phyloP scores from a whole-genome alignment of 1,140 invertebrate genomes.

The Scaptomyza montana region DNA sequence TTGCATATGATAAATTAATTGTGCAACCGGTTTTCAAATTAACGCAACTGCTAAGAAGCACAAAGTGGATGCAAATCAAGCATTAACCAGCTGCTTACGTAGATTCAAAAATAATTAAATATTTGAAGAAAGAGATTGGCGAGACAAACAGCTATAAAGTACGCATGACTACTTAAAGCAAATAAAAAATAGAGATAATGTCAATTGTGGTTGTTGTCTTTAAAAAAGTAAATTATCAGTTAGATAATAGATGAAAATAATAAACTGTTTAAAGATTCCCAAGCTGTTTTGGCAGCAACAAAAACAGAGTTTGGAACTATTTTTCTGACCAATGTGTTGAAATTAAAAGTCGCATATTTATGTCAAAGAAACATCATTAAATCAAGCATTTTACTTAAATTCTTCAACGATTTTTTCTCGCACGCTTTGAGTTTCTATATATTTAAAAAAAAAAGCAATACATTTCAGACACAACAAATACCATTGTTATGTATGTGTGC shows the following conservation, averaged over 20 bases:
- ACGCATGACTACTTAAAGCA: not conserved
- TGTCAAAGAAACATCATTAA: too few relatives aligned
- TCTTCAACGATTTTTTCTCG: too few relatives aligned
- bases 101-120: conserved; percentile 21
- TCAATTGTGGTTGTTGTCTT: too few relatives aligned
- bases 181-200: not conserved
- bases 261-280: too few relatives aligned
- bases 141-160: conserved; percentile 12
- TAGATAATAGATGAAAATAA: not conserved
- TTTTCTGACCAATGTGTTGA: too few relatives aligned
- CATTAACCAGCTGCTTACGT: conserved; percentile 47
- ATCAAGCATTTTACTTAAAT: too few relatives aligned
- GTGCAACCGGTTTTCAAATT: conserved; percentile 55
- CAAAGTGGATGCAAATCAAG: conserved; percentile 9
- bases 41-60: not conserved
- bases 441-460: not conserved
- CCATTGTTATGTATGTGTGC: conserved; percentile 24
- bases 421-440: too few relatives aligned
- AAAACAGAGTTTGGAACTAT: too few relatives aligned
- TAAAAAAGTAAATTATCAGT: not conserved
- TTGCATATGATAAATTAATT: conserved; percentile 43
- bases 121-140: conserved; percentile 25
- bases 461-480: conserved; percentile 9
- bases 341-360: too few relatives aligned
- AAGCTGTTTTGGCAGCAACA: too few relatives aligned